These are phyloP conservation scores for Spea bombifrons DNA, from an alignment of 2,113 vertebrate species.

Conservation along the genomic window DNA sequence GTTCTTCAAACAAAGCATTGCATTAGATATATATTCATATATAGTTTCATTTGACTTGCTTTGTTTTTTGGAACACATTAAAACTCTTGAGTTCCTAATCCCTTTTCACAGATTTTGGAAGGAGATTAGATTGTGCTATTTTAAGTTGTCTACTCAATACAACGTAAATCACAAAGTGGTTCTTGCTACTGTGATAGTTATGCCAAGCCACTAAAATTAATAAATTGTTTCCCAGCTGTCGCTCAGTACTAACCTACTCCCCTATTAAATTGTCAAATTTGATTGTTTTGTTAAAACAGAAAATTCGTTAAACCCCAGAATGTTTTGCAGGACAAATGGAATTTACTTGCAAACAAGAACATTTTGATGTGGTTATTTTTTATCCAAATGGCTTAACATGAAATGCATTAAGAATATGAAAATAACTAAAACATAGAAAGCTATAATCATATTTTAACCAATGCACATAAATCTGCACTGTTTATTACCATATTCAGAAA, in stretches of 20 bases:
- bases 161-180: neutral
- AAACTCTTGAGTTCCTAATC: constrained; percentile 50
- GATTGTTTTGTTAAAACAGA: neutral
- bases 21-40: constrained; percentile 30
- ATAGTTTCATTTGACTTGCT: constrained; percentile 11
- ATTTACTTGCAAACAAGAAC: neutral
- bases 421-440: no score
- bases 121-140: constrained; percentile 44
- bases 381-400: neutral
- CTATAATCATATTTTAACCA: no score
- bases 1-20: constrained; percentile 52
- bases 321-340: neutral
- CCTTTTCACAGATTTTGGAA: constrained; percentile 44
- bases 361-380: neutral
- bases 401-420: neutral
- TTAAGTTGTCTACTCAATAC: constrained; percentile 8
- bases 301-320: neutral
- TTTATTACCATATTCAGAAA: neutral
- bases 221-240: neutral
- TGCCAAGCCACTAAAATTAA: neutral
- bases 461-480: constrained; percentile 2
- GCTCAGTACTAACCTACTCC: neutral
- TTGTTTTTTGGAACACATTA: constrained; percentile 45
- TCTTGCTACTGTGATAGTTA: neutral
- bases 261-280: neutral